Percentiles rank a stretch among this genome's conserved stretches.
These are phyloP conservation scores for Heterochromis multidens DNA, from an alignment of 2,113 vertebrate genomes.

Conservation along the genomic window DNA sequence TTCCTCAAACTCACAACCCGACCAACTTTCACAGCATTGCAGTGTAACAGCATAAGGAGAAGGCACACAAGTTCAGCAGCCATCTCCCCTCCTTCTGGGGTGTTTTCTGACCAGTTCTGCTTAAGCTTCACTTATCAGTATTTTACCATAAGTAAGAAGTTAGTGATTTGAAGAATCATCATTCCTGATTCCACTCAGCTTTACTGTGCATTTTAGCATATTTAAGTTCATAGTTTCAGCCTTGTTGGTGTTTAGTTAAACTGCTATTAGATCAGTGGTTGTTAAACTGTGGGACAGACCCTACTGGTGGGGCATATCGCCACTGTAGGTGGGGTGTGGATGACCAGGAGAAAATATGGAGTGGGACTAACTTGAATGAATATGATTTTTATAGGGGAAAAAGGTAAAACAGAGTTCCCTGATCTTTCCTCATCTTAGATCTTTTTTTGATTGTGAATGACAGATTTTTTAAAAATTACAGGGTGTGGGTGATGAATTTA, in stretches of 20 bases:
- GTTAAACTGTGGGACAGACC: not conserved
- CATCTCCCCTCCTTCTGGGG: not conserved
- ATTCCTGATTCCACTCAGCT: rapidly evolving
- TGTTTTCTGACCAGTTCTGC: not conserved
- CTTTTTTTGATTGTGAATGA: too few relatives aligned
- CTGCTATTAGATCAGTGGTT: too few relatives aligned
- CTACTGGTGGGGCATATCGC: not conserved
- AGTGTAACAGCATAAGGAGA: not conserved
- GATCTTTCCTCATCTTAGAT: rapidly evolving
- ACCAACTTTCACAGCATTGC: not conserved
- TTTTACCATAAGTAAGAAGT: not conserved
- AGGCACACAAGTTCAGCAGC: not conserved
- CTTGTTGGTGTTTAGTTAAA: not conserved
- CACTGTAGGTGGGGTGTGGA: not conserved
- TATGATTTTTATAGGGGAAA: not conserved
- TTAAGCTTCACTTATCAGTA: not conserved
- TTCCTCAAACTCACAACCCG: not conserved
- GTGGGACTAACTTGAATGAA: not conserved
- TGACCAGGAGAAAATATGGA: not conserved
- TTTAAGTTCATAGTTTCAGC: not conserved
- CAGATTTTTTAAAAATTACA: too few relatives aligned
- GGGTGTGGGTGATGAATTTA: not conserved
- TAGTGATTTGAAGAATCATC: not conserved
- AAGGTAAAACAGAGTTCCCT: not conserved
- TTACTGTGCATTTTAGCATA: not conserved